These are phyloP conservation scores for Eufriesea mexicana DNA, from an alignment of 1,140 invertebrate genomes.

Conservation along the genomic window DNA sequence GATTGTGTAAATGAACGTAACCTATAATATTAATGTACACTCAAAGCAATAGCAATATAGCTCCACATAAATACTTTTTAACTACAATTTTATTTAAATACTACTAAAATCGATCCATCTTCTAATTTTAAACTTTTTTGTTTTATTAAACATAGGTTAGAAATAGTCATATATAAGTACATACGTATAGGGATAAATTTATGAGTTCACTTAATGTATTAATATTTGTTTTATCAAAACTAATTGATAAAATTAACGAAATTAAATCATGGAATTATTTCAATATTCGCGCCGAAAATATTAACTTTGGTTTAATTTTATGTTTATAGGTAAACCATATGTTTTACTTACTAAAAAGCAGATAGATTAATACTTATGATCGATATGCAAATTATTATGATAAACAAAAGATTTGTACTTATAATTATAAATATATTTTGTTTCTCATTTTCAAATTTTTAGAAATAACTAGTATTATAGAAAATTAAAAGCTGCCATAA, in stretches of 20 bases:
- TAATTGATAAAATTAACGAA: too few relatives aligned
- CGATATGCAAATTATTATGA: too few relatives aligned
- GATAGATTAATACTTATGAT: neutral
- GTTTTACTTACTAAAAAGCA: neutral
- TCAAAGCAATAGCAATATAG: neutral
- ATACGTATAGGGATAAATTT: neutral
- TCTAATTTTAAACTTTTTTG: neutral
- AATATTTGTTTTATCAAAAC: neutral
- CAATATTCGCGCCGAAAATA: conserved; percentile 3
- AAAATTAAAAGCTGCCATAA: neutral
- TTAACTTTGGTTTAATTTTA: neutral
- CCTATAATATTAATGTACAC: neutral
- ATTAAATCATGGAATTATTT: neutral
- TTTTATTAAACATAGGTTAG: neutral
- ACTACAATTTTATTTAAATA: neutral
- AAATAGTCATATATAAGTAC: neutral
- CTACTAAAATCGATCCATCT: neutral
- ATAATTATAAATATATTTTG: neutral
- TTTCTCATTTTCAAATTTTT: neutral
- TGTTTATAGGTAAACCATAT: neutral
- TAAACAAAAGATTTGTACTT: too few relatives aligned
- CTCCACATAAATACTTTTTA: neutral
- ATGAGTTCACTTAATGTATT: neutral
- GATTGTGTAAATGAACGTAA: neutral
- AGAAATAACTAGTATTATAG: neutral